These are phyloP conservation scores for Candoia aspera DNA, from an alignment of 2,113 vertebrate species.

Conservation along the genomic window DNA sequence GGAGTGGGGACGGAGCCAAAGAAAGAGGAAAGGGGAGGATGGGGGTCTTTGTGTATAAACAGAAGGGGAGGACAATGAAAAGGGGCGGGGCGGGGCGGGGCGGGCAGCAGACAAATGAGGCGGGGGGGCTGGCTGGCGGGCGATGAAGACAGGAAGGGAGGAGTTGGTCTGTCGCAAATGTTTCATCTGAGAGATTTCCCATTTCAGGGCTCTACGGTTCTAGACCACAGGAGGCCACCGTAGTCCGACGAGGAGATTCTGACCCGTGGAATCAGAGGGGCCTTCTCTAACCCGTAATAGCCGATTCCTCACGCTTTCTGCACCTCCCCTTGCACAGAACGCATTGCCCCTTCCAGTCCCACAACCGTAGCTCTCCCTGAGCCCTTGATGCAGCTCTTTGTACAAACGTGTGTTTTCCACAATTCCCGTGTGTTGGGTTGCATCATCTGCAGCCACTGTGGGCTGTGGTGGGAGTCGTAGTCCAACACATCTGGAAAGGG, in stretches of 20 bases:
- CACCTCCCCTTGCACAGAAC: not conserved
- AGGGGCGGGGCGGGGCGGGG: conserved; percentile 16
- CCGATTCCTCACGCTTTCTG: not conserved
- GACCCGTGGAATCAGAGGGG: not conserved
- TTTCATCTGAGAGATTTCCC: not conserved
- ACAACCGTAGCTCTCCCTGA: not conserved
- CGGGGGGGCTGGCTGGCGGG: not conserved
- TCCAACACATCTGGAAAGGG: not conserved
- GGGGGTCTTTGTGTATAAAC: conserved; percentile 42
- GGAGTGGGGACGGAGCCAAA: not conserved
- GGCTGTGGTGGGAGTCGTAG: not conserved
- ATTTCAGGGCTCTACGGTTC: not conserved
- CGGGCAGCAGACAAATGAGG: not conserved
- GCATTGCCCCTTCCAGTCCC: not conserved
- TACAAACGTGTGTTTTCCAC: no score
- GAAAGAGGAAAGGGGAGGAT: not conserved
- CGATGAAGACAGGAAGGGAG: no score
- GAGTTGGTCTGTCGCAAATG: not conserved
- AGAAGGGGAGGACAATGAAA: conserved; percentile 26
- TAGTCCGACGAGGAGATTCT: no score
- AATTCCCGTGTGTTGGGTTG: not conserved
- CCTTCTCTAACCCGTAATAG: not conserved
- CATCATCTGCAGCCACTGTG: not conserved
- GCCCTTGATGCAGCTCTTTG: not conserved
- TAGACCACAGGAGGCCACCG: no score